Base-by-base conservation (phyloP, 2,797 vertebrate species). In the Corythornis leucogaster region DNA sequence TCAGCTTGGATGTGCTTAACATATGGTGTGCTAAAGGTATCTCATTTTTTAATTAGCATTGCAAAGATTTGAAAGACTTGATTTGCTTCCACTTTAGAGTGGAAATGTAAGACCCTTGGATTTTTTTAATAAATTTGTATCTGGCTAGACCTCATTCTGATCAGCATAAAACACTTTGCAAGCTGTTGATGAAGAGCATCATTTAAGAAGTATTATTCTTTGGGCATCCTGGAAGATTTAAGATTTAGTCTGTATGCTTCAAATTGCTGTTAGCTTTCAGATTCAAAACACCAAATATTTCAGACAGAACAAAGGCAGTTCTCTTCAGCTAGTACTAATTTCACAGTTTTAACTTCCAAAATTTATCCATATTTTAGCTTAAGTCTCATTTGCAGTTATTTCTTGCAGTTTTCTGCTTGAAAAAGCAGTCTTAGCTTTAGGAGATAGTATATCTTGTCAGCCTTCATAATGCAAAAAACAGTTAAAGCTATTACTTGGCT, bases 381-480 rank as follows among this genome's bases (percentile, higher is more conserved):
- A 89, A 89, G 88, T 86, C 86, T 94, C 78, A 89, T 92, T 89
- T 93, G 93, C 78, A 92, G 91, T 94, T 91, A 95, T 91, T 94
- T 92, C 75, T 71, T 85, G 75, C 45, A 69, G 83, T 91, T 94
- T 94, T 96, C 90, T 91, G 86, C 84, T 81, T 96, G 91, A 88
- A 92, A 94, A 95, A 91, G 89, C 67, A 76, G 77, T 61, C 85
- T 84, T 93, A 81, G 87, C 85, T 96, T 93, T 91, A 93, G 91
- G 91, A 95, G 80, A 93, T 54, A 80, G 63, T 90, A 74, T 85
- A 87, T 93, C 91, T 95, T 95, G 83, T 92, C 88, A 93, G 45
- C 50, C 64, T 91, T 92, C 83, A 78, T 90, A 93, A 89, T 45
- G 75, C 43, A 89, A 92, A 91, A 80, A 86, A 68, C 1, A 8